Evolutionary conservation across 2,888 invertebrate genomes (phyloP), one percentile per base, ranked within the genome.

Genomic region (Catocala fraxini): DNA sequence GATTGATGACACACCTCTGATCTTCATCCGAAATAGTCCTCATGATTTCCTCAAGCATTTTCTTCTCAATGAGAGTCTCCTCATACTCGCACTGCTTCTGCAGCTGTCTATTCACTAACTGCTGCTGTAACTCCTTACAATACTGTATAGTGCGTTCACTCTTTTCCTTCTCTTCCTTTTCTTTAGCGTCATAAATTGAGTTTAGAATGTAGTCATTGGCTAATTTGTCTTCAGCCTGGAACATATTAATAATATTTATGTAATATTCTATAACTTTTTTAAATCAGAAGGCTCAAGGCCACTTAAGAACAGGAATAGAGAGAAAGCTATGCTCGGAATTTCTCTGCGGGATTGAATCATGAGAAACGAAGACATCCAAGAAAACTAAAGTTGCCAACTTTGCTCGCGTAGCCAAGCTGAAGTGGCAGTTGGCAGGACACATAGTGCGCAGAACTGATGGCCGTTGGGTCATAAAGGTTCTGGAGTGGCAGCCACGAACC

Each of bases 21-120:
- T 96, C 96, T 81, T 96, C 96, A 81, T 96, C 95, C 41, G 95
- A 92, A 0, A 96, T 91, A n/a, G 95, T 91, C 73, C 93, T 90
- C 70, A 95, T 90, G 39, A 96, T 90, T 45, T 95, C 95, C 72
- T 96, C 96, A 5, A 96, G 85, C 90, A 96, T 94, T 73, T 95
- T 95, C 89, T 96, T 96, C 80, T 96, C 96, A 58, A 94, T 90
- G 5, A 96, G 85, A 13, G 92, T 93, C 61, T 96, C 95, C 71
- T 96, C 95, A 64, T 95, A 95, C 65, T 92, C 83, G 63, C 94
- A 95, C 71, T 95, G 92, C 70, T 86, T 92, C 68, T 90, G 86
- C 59, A 88, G 87, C 63, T 95, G 94, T 2, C 89, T 84, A 69
- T 93, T 91, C 34, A 95, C 95, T 46, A 96, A 88, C 73, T 96